phyloP scores from a whole-genome alignment of 2,113 vertebrate genomes.

The Paratilapia polleni region DNA sequence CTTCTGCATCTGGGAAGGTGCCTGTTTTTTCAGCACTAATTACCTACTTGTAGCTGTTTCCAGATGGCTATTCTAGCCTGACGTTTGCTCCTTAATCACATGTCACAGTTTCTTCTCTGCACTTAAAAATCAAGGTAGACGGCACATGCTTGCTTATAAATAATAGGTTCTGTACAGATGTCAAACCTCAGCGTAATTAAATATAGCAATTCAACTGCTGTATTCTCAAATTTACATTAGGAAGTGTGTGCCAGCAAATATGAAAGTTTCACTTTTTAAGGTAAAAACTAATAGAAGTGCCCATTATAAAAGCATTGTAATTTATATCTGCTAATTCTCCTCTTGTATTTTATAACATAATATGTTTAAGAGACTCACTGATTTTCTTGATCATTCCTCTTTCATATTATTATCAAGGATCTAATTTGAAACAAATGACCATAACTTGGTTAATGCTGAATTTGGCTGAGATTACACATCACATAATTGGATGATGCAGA shows the following conservation, averaged over 20 bases:
- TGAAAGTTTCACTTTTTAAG: not conserved
- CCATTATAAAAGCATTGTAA: not conserved
- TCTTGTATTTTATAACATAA: not conserved
- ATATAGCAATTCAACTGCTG: not conserved
- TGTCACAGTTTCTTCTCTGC: constrained; percentile 1
- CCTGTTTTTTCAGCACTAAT: constrained; percentile 45
- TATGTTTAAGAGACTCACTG: too few relatives aligned
- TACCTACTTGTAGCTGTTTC: constrained; percentile 46
- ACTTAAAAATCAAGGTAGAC: constrained; percentile 18
- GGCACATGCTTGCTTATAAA: not conserved
- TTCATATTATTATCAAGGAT: not conserved
- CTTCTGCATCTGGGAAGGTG: constrained; percentile 22
- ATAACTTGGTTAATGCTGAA: not conserved
- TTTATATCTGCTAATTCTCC: not conserved
- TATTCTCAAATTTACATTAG: not conserved
- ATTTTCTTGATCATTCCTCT: not conserved
- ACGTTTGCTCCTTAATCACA: constrained; percentile 15
- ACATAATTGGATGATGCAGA: not conserved
- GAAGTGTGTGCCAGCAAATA: not conserved
- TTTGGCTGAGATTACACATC: not conserved
- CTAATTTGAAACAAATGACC: not conserved
- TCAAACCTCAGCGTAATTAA: not conserved
- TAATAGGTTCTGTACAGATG: not conserved
- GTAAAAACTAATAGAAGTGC: not conserved
- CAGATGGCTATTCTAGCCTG: constrained; percentile 28